Base-by-base conservation (phyloP, 2,113 vertebrate species). In the Vulpes lagopus region DNA sequence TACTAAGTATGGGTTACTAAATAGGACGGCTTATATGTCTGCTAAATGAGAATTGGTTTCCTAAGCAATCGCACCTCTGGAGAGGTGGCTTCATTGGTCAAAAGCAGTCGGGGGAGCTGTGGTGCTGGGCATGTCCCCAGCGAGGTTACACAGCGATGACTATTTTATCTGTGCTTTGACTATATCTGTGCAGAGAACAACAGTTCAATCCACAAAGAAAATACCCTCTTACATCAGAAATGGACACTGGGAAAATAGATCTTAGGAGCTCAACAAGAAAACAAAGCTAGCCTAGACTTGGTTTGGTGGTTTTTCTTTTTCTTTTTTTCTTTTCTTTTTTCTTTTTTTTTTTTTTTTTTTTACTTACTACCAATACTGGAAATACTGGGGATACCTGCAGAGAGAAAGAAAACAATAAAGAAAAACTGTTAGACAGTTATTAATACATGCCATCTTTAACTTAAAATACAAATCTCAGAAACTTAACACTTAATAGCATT, bases 331-430 rank as follows among this genome's bases (percentile, higher is more conserved):
- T 59, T 59, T 59, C 5, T 79, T 22, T 43, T 49, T 43, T 27
- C 7, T 16, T 79, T 16, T 49, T 87, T 55, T 80, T 79, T 64
- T 60, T 85, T 65, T 25, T 78, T 98, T 97, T 97, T 98, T 99
- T 98, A 99, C 99, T 99, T 99, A 99, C 99, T 99, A 99, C 99
- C 99, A 97, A 99, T 99, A 99, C 99, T 99, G 99, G 99, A 99
- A 99, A 99, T 99, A 99, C 99, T 99, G 98, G 99, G 99, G 97
- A 99, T 99, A 99, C 99, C 99, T 99, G 99, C 43, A 43, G 38
- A 99, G 96, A 98, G 94, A 98, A 96, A 99, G 69, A 98, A 97
- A 98, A 98, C 71, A 99, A 97, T 89, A 96, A 95, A 96, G 96
- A 98, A 92, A 95, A 95, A 74, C 2, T 73, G 74, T 73, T 98